Percentiles rank a stretch among this genome's conserved stretches.
Conservation (phyloP, 2,797 vertebrate species). For the Pangasius larnaudii region DNA sequence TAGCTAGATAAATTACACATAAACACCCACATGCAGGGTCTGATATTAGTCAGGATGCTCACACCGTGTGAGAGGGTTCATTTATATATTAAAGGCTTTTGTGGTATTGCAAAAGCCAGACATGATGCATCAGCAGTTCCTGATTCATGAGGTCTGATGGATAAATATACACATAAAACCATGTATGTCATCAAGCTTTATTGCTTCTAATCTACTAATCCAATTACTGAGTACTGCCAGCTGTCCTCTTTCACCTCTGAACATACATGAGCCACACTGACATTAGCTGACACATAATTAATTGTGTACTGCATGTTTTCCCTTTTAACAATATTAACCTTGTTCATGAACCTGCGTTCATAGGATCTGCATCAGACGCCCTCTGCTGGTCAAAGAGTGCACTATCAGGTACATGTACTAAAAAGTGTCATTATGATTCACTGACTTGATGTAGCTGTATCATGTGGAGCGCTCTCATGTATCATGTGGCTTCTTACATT, state of each 20-base stretch:
- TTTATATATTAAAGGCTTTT: not conserved
- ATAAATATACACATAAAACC: not conserved
- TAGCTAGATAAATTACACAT: not conserved
- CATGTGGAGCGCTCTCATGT: not conserved
- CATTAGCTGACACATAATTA: not conserved
- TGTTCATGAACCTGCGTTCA: slow-evolving; percentile 57
- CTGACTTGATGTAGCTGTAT: not conserved
- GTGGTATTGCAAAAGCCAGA: not conserved
- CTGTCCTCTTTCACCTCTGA: not conserved
- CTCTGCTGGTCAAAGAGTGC: slow-evolving; percentile 87
- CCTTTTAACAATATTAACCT: not conserved
- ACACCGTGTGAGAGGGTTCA: not conserved
- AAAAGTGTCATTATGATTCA: not conserved
- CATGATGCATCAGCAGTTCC: not conserved
- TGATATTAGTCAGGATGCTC: slow-evolving; percentile 8
- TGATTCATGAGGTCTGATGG: not conserved
- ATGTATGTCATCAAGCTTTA: not conserved
- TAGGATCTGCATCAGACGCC: slow-evolving; percentile 81
- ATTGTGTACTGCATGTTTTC: not conserved
- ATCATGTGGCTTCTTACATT: slow-evolving; percentile 6
- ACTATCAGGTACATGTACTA: slow-evolving; percentile 88
- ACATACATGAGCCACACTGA: not conserved
- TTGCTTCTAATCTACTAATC: slow-evolving; percentile 4
- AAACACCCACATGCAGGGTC: not conserved
- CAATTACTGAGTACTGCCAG: not conserved